phyloP scores from a whole-genome alignment of 2,888 invertebrate species.

The Hesperia comma region DNA sequence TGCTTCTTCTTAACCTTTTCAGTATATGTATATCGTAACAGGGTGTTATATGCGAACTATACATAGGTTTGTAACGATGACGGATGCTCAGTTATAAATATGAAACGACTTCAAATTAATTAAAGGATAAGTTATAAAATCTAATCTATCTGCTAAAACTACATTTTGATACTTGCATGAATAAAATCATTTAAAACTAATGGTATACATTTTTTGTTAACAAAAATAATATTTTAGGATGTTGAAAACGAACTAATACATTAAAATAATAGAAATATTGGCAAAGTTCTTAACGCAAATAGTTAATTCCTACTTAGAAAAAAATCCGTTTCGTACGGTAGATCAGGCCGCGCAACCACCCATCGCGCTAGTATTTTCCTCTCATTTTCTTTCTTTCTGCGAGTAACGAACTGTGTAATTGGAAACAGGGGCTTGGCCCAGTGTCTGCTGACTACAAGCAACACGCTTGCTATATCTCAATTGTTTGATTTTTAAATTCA shows the following conservation, averaged over 20 bases:
- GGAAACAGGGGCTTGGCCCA: constrained; percentile 64
- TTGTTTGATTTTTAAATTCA: constrained; percentile 50
- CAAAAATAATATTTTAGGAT: too few relatives aligned
- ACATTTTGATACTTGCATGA: too few relatives aligned
- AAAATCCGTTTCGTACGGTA: constrained; percentile 43
- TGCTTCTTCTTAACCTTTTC: background rate
- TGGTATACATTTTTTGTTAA: too few relatives aligned
- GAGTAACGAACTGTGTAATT: constrained; percentile 79
- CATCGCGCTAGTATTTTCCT: constrained; percentile 61
- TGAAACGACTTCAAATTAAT: too few relatives aligned
- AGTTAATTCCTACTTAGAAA: constrained; percentile 8
- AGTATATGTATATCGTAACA: too few relatives aligned
- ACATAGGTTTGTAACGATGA: too few relatives aligned
- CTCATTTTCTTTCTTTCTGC: constrained; percentile 70
- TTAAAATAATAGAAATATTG: background rate
- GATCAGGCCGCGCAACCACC: constrained; percentile 54
- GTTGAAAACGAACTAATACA: background rate
- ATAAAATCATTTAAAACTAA: too few relatives aligned
- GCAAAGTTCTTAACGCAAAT: constrained; percentile 6
- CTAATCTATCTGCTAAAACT: too few relatives aligned
- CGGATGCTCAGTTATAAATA: too few relatives aligned
- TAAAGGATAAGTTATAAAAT: too few relatives aligned
- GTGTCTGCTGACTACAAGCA: constrained; percentile 58
- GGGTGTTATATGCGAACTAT: too few relatives aligned
- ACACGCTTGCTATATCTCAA: constrained; percentile 53